These are phyloP conservation scores for Megathymus violae DNA, from an alignment of 1,140 invertebrate genomes.

Conservation along the genomic window DNA sequence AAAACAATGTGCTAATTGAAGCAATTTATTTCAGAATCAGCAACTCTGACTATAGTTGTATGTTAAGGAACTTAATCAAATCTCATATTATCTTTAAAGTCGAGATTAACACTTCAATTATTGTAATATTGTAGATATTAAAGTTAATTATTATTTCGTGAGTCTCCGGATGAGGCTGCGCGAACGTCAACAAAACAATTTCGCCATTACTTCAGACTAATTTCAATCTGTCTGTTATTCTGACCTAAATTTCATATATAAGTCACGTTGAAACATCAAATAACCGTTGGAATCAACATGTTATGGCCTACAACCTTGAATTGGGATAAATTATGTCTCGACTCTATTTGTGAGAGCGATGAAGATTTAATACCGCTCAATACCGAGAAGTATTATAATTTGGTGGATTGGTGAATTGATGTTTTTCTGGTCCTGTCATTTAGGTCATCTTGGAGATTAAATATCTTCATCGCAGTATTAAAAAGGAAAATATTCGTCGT, in stretches of 20 bases:
- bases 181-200: slow-evolving; percentile 13
- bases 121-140: too few relatives aligned
- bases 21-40: too few relatives aligned
- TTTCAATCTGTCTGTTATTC: slow-evolving; percentile 7
- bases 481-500: too few relatives aligned
- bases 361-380: not conserved
- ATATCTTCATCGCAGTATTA: not conserved
- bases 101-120: too few relatives aligned
- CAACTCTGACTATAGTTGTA: too few relatives aligned
- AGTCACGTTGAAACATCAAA: slow-evolving; percentile 12
- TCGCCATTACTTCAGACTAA: slow-evolving; percentile 7
- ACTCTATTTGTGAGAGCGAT: slow-evolving; percentile 7
- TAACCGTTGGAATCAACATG: slow-evolving; percentile 12
- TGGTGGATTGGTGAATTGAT: too few relatives aligned
- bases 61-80: too few relatives aligned
- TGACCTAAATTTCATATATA: slow-evolving; percentile 20
- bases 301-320: slow-evolving; percentile 12
- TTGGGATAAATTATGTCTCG: slow-evolving; percentile 13
- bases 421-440: not conserved
- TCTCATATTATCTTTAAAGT: too few relatives aligned
- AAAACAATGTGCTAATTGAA: too few relatives aligned
- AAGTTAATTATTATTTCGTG: too few relatives aligned
- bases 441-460: too few relatives aligned
- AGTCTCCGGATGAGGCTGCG: not conserved
- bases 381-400: too few relatives aligned